Base-by-base conservation (phyloP, 2,888 invertebrate species). In the Steinernema scapterisci region DNA sequence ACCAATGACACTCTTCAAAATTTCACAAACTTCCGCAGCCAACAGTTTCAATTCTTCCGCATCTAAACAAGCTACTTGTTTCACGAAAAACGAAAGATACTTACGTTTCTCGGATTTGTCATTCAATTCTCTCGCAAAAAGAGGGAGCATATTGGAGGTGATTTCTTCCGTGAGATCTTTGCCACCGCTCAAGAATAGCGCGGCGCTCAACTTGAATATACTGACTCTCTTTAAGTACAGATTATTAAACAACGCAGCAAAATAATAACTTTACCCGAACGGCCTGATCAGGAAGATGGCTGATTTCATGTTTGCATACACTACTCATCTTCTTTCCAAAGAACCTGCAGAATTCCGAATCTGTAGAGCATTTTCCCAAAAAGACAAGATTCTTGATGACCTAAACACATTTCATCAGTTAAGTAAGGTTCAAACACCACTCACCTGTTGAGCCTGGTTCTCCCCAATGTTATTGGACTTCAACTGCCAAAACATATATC, bases 171-270 rank as follows among this genome's bases (percentile, higher is more conserved):
- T 73, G 3, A 48, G 70, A 27, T 25, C 43, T 3, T 63, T 70
- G 13, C 76, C 75, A 3, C 56, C 52, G 21, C 73, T 70, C 19
- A 84, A 73, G 25, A 79, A 77, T 38, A 82, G 74, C 6, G 83
- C 85, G 25, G 83, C 84, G 2, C 79, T 71, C 19, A 85, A 70
- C 76, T 85, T 85, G 77, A 85, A 83, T 9, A 84, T 76, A 56
- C 63, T 77, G n/a, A 77, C 56, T 56, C 85, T 79, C 85, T 85
- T 75, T 80, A 84, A 77, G 27, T 25, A 44, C 11, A 21, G 9
- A 27, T n/a, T n/a, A n/a, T n/a, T n/a, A n/a, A n/a, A n/a, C n/a
- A n/a, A 76, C 51, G 7, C 19, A 52, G 63, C 48, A 44, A 44
- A 81, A n/a, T 19, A 19, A 19, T 7, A 48, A 48, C 16, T 80